phyloP scores from a whole-genome alignment of 2,113 vertebrate genomes.

The Malurus cyaneus region DNA sequence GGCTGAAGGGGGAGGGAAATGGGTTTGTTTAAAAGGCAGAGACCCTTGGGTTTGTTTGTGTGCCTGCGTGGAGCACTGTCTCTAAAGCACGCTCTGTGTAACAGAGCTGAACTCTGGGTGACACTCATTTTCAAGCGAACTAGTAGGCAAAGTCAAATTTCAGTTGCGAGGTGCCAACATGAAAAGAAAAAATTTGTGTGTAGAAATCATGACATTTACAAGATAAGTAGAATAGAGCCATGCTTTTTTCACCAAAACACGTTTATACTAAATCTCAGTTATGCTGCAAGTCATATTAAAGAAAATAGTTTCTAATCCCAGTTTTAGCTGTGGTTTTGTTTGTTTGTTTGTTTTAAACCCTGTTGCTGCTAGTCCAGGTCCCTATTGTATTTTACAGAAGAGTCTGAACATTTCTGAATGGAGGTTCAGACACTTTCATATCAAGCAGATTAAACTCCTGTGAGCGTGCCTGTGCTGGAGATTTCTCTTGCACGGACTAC shows the following conservation, averaged over 20 bases:
- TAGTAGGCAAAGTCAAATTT: neutral
- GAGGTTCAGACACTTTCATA: neutral
- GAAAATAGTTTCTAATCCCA: neutral
- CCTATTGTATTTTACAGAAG: neutral
- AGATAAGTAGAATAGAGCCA: neutral
- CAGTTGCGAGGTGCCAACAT: neutral
- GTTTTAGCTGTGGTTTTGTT: neutral
- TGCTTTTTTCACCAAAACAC: neutral
- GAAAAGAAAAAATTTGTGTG: neutral
- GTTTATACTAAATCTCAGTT: neutral
- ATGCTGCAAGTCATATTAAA: neutral
- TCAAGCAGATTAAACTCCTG: neutral
- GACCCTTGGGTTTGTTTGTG: neutral
- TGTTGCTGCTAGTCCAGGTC: neutral
- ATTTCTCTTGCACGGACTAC: neutral
- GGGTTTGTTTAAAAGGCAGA: neutral
- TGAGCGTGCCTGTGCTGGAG: rapidly evolving
- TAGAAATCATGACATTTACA: neutral
- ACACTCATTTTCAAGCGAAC: neutral
- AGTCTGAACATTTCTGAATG: neutral
- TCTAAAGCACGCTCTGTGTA: neutral
- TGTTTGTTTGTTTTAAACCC: neutral
- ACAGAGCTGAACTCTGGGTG: neutral
- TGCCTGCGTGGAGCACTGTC: neutral
- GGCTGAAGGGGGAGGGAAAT: neutral